Evolutionary conservation across 2,797 vertebrate species (phyloP), one percentile per base, ranked within the genome.

Genomic region (Notolabrus celidotus): DNA sequence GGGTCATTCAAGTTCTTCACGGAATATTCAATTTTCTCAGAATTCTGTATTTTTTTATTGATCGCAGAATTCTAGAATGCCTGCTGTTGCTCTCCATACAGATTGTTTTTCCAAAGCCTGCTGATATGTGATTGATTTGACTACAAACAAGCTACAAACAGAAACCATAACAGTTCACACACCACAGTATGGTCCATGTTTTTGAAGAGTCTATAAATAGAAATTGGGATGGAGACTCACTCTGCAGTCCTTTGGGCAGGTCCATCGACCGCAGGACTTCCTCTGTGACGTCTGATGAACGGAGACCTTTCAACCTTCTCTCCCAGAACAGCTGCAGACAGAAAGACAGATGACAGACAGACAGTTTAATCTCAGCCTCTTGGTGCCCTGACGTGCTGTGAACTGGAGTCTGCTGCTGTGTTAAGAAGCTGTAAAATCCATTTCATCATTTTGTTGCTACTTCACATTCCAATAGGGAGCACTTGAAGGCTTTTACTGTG

Each of bases 261-360:
- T 97, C 95, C 96, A 99, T 97, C 74, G 93, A 93, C 70, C 95
- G 93, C 57, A 98, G 94, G 45, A 96, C 94, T 76, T 97, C 95
- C 71, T 97, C 95, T 3, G 96, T 94, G 77, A 97, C 90, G 55
- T 97, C 97, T 3, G 95, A 96, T 0, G 96, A 95, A 31, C 94
- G 94, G 73, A 98, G 92, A 59, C 96, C 97, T 92, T 96, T 96
- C 82, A 99, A 90, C 72, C 97, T 92, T 90, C 95, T 96, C 92
- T 99, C 97, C 97, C 97, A 99, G 78, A 99, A 99, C 52, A 99
- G 93, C 97, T 98, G 77, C 71, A 81, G 55, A 46, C 36, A 68
- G 9, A 59, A 34, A 66, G n/a, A 58, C 10, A n/a, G 2, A 47
- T 8, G 17, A 3, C 49, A n/a, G 66, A 8, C 41, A 43, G n/a